phyloP scores from a whole-genome alignment of 2,113 vertebrate genomes.

The Periophthalmus modestus region DNA sequence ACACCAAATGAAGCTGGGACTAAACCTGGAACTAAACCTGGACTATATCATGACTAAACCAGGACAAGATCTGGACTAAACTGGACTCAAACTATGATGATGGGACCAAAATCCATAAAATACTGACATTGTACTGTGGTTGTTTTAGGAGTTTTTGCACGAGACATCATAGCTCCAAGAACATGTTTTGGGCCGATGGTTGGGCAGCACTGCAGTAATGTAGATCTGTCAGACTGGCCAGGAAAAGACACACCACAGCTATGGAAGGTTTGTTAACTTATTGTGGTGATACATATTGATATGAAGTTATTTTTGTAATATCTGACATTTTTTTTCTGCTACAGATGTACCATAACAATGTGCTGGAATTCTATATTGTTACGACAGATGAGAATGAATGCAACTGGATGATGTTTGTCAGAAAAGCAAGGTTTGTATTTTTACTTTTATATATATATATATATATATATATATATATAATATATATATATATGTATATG shows the following conservation, averaged over 20 bases:
- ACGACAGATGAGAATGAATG: constrained; percentile 94
- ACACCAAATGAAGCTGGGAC: background rate
- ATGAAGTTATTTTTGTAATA: too few relatives aligned
- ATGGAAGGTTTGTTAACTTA: constrained; percentile 86
- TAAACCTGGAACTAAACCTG: too few relatives aligned
- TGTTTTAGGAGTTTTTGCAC: constrained; percentile 87
- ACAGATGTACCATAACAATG: constrained; percentile 90
- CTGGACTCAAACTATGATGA: too few relatives aligned
- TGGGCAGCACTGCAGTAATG: constrained; percentile 92
- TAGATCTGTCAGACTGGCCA: constrained; percentile 92
- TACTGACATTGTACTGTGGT: background rate
- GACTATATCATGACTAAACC: too few relatives aligned
- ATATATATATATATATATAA: too few relatives aligned
- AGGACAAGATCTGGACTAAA: too few relatives aligned
- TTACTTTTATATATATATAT: background rate
- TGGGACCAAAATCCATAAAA: background rate
- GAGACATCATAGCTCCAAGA: constrained; percentile 87
- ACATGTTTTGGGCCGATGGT: constrained; percentile 97
- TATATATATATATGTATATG: too few relatives aligned
- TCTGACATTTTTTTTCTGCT: background rate
- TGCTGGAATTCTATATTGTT: constrained; percentile 90
- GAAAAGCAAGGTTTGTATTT: constrained; percentile 84
- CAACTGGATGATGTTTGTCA: constrained; percentile 99
- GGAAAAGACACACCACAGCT: constrained; percentile 90
- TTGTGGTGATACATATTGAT: too few relatives aligned